Conservation (phyloP, 2,888 invertebrate species). For the Candidula unifasciata region DNA sequence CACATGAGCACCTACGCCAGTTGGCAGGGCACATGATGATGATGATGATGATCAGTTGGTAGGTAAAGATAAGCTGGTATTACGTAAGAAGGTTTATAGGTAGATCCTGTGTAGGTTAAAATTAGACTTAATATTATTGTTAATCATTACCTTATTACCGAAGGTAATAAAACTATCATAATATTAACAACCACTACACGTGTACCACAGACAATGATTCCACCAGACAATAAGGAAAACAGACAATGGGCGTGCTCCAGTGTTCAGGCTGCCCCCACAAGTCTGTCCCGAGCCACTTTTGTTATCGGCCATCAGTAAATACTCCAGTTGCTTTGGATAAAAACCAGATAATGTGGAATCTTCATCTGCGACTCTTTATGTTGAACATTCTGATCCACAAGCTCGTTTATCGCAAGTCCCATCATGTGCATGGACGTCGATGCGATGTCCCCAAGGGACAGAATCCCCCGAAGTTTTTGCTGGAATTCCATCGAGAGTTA, state of each 20-base stretch:
- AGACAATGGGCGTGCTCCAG: too few relatives aligned
- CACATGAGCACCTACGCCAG: too few relatives aligned
- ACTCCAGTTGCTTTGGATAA: neutral
- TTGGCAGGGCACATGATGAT: too few relatives aligned
- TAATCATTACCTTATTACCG: too few relatives aligned
- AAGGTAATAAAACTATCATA: too few relatives aligned
- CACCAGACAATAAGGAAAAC: neutral
- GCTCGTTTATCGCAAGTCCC: too few relatives aligned
- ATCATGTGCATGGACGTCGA: neutral
- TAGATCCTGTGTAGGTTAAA: too few relatives aligned
- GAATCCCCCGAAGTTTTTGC: neutral
- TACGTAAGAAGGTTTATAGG: too few relatives aligned
- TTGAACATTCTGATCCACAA: neutral
- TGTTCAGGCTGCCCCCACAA: too few relatives aligned
- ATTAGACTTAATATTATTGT: too few relatives aligned
- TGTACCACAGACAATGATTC: neutral
- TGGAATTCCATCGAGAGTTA: conserved; percentile 1
- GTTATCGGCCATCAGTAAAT: conserved; percentile 3
- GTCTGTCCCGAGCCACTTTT: neutral
- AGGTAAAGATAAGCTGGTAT: too few relatives aligned
- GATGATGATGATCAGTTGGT: too few relatives aligned
- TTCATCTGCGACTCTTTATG: neutral
- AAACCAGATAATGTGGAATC: neutral
- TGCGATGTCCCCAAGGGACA: neutral
- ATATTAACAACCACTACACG: neutral